Conservation (phyloP, 2,113 vertebrate species). For the Neogobius melanostomus region DNA sequence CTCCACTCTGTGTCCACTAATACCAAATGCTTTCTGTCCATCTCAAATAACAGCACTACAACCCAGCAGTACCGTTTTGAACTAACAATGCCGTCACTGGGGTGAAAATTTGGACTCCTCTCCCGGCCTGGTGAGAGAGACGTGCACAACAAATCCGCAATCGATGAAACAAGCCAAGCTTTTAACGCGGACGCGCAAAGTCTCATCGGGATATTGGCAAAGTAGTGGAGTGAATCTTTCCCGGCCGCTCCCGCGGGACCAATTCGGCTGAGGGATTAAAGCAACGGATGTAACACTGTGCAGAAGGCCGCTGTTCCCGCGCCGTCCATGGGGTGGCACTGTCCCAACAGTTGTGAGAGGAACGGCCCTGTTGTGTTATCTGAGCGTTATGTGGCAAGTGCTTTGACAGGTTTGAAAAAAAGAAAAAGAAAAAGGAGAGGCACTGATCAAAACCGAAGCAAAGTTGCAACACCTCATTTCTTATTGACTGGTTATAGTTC, state of each 20-base stretch:
- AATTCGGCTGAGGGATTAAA: neutral
- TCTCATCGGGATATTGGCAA: constrained; percentile 1
- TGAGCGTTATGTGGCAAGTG: neutral
- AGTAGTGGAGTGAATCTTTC: constrained; percentile 7
- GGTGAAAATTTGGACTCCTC: no score
- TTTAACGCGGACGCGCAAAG: constrained; percentile 2
- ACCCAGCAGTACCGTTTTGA: no score
- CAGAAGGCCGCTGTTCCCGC: constrained; percentile 17
- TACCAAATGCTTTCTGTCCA: no score
- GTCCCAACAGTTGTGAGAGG: constrained; percentile 32
- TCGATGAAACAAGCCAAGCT: neutral
- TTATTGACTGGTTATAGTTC: no score
- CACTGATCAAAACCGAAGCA: neutral
- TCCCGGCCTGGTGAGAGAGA: neutral
- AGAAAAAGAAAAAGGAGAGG: neutral
- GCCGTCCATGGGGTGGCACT: constrained; percentile 55
- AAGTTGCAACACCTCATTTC: no score
- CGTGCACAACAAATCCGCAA: neutral
- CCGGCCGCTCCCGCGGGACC: neutral
- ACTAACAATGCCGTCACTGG: no score
- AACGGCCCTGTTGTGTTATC: neutral
- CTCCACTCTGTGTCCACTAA: no score
- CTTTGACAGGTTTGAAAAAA: neutral
- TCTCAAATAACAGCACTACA: no score
- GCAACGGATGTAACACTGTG: neutral